Evolutionary conservation across 2,888 invertebrate species (phyloP).

Genomic region (Cataglyphis rosenhaueri): DNA sequence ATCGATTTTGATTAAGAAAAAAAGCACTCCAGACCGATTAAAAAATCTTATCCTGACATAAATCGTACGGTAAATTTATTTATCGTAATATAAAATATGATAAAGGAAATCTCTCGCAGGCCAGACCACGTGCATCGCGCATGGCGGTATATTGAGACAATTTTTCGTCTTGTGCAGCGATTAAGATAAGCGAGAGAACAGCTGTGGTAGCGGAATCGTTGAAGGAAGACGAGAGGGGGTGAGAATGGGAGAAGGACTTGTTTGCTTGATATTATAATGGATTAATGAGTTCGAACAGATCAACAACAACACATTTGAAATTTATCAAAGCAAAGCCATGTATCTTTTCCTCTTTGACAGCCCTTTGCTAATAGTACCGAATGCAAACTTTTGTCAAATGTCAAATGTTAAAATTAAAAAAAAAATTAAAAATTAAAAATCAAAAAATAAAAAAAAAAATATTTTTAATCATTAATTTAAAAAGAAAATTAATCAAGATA

Average conservation of each 20-base stretch:
- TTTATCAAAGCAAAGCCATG: conserved; percentile 29
- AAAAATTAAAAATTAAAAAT: neutral
- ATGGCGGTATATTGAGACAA: neutral
- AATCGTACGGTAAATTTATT: conserved; percentile 6
- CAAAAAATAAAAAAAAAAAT: neutral
- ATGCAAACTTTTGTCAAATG: neutral
- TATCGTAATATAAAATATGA: conserved; percentile 12
- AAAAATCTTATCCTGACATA: neutral
- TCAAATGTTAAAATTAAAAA: no score
- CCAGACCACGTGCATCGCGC: neutral
- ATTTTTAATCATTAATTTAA: neutral
- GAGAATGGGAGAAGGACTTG: conserved; percentile 25
- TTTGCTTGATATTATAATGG: conserved; percentile 53
- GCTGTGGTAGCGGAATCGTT: neutral
- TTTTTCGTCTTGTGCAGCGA: conserved; percentile 17
- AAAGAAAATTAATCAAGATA: neutral
- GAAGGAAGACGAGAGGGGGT: neutral
- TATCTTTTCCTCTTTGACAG: neutral
- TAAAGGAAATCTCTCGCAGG: neutral
- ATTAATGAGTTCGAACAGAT: conserved; percentile 53
- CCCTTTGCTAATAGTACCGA: neutral
- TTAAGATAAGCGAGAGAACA: conserved; percentile 35
- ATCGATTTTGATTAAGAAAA: conserved; percentile 10
- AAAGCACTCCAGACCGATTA: neutral
- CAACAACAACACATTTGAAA: conserved; percentile 47